Conservation (phyloP, 2,797 vertebrate genomes). For the Sebastes hubbsi region DNA sequence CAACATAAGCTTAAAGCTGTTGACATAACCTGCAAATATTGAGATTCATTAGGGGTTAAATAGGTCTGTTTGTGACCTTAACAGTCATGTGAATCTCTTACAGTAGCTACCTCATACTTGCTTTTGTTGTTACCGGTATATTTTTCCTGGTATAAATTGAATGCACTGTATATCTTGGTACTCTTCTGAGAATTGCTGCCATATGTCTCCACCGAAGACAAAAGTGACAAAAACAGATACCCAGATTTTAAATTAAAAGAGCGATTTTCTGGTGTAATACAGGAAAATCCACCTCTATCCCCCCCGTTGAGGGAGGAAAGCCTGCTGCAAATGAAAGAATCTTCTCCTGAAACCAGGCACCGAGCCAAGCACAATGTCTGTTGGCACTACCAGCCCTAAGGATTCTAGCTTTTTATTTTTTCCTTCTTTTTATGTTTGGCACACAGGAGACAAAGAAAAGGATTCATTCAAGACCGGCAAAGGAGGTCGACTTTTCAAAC, state of each 20-base stretch:
- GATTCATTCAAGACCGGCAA: constrained; percentile 50
- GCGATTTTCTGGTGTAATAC: constrained; percentile 54
- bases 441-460: constrained; percentile 57
- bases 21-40: neutral
- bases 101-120: neutral
- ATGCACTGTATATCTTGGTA: neutral
- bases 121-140: neutral
- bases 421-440: constrained; percentile 61
- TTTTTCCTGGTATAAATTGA: neutral
- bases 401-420: constrained; percentile 69
- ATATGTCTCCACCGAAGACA: constrained; percentile 22
- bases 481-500: constrained; percentile 58
- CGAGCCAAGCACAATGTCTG: constrained; percentile 66
- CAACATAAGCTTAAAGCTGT: neutral
- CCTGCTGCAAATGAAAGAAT: constrained; percentile 61
- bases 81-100: neutral
- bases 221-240: constrained; percentile 31
- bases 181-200: constrained; percentile 17
- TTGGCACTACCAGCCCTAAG: constrained; percentile 56
- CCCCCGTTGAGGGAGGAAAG: constrained; percentile 46
- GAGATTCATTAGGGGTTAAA: neutral
- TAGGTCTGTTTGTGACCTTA: neutral
- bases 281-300: constrained; percentile 50
- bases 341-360: constrained; percentile 63
- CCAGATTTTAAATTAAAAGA: constrained; percentile 46